These are phyloP conservation scores for Myiopsitta monachus DNA, from an alignment of 2,113 vertebrate species.

Conservation along the genomic window DNA sequence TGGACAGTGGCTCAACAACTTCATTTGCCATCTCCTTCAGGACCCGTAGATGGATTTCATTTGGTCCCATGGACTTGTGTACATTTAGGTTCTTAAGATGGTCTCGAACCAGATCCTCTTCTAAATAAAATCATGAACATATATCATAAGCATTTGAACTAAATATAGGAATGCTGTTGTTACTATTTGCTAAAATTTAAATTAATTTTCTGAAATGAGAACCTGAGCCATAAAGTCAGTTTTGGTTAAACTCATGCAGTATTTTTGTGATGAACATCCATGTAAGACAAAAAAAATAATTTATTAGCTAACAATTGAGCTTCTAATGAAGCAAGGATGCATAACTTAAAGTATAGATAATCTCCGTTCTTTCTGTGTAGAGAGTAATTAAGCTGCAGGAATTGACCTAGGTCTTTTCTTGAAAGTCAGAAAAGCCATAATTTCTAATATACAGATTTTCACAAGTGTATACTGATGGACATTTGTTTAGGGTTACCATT, in stretches of 20 bases:
- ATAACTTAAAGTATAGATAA: not conserved
- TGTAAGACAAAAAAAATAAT: not conserved
- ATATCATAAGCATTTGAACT: not conserved
- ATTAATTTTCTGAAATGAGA: not conserved
- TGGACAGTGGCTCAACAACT: too few relatives aligned
- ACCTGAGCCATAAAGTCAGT: not conserved
- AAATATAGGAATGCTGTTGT: not conserved
- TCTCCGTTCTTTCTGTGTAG: not conserved
- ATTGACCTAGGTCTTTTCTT: not conserved
- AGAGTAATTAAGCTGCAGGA: not conserved
- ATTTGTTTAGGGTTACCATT: not conserved
- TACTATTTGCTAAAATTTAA: not conserved
- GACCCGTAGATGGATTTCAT: too few relatives aligned
- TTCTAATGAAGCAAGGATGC: not conserved
- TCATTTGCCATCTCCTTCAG: too few relatives aligned
- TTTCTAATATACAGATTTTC: not conserved
- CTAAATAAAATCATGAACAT: not conserved
- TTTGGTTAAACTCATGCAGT: not conserved
- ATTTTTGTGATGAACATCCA: not conserved
- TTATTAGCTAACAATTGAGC: not conserved
- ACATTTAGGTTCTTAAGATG: too few relatives aligned
- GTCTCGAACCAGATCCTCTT: too few relatives aligned
- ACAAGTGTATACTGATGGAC: not conserved
- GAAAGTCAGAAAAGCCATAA: not conserved
- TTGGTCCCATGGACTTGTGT: too few relatives aligned